Conservation (phyloP, 2,888 invertebrate genomes). For the Lochmaea crataegi region DNA sequence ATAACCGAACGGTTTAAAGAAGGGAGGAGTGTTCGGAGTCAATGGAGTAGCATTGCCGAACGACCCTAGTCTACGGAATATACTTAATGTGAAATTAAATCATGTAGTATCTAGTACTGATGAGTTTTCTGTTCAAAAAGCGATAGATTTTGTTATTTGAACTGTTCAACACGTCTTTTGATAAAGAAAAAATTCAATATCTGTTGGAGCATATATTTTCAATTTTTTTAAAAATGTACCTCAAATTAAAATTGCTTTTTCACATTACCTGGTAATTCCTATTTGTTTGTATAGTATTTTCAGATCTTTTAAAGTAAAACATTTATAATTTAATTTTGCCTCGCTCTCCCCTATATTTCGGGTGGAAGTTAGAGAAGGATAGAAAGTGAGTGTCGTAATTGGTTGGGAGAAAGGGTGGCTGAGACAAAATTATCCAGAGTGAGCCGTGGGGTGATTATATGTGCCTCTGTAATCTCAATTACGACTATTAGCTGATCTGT, state of each 20-base stretch:
- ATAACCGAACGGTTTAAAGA: too few relatives aligned
- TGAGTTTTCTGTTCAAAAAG: too few relatives aligned
- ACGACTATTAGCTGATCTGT: constrained; percentile 60
- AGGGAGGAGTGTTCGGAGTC: too few relatives aligned
- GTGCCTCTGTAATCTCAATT: constrained; percentile 62
- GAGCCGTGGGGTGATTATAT: constrained; percentile 56
- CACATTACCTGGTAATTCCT: not conserved
- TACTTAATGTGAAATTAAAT: too few relatives aligned
- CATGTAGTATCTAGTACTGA: too few relatives aligned
- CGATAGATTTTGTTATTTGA: too few relatives aligned
- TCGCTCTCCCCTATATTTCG: constrained; percentile 14
- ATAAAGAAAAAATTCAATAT: too few relatives aligned
- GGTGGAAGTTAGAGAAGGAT: constrained; percentile 15
- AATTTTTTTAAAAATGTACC: too few relatives aligned
- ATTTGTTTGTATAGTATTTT: not conserved
- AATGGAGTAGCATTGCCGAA: too few relatives aligned
- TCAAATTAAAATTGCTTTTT: not conserved
- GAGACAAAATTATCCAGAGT: constrained; percentile 39
- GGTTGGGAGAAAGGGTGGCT: constrained; percentile 39
- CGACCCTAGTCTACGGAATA: too few relatives aligned
- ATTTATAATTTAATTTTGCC: not conserved
- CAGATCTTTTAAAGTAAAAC: not conserved
- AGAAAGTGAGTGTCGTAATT: constrained; percentile 42
- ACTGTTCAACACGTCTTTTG: too few relatives aligned
- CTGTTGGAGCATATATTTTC: too few relatives aligned